Evolutionary conservation across 2,797 vertebrate species (phyloP).

Genomic region (Periparus ater): DNA sequence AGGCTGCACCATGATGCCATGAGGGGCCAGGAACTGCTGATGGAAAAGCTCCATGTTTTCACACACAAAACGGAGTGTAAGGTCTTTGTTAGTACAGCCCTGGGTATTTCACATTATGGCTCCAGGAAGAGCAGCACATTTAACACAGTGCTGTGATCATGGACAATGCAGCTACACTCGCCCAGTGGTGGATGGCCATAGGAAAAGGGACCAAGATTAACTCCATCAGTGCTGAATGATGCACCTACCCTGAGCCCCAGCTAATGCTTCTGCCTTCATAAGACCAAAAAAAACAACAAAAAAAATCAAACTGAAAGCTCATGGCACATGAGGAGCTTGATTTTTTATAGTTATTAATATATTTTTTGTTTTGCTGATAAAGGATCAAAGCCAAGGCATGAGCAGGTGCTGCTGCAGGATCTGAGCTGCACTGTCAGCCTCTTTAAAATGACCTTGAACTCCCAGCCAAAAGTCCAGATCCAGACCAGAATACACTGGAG

Average conservation of each 20-base stretch:
- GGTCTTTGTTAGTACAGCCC: slow-evolving; percentile 54
- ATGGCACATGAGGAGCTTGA: not conserved
- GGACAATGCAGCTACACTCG: slow-evolving; percentile 26
- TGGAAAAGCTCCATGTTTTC: not conserved
- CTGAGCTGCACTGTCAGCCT: not conserved
- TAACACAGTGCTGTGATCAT: slow-evolving; percentile 56
- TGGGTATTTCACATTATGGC: slow-evolving; percentile 20
- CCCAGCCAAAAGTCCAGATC: not conserved
- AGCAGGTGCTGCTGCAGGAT: slow-evolving; percentile 43
- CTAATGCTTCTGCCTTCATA: not conserved
- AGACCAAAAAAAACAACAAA: not conserved
- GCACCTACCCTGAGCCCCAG: not conserved
- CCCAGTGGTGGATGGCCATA: not conserved
- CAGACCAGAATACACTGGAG: not conserved
- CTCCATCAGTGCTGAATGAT: not conserved
- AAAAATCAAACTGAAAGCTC: not conserved
- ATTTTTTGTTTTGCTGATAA: not conserved
- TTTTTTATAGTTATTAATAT: not conserved
- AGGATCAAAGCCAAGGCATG: not conserved
- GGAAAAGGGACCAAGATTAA: not conserved
- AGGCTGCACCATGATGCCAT: not conserved
- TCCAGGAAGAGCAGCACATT: slow-evolving; percentile 59
- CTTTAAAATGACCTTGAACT: slow-evolving; percentile 19
- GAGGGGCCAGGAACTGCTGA: not conserved
- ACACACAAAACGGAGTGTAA: not conserved